Conservation (phyloP, 2,113 vertebrate genomes). For the Pristiophorus japonicus region DNA sequence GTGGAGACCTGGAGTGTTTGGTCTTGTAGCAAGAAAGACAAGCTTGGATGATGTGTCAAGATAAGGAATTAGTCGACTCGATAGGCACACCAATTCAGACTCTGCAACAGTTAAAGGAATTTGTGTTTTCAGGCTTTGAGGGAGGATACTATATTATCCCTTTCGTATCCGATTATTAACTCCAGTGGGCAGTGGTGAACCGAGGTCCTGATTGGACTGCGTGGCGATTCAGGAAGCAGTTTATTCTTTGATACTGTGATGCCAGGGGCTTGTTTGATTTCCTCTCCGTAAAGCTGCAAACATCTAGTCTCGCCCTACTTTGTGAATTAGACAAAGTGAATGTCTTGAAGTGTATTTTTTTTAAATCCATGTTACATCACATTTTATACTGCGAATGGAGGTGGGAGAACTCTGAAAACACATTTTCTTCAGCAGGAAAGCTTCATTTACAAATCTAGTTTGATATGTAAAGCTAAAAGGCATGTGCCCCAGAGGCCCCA, state of each 20-base stretch:
- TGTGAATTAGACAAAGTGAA: too few relatives aligned
- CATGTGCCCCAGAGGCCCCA: background rate
- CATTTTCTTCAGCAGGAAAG: background rate
- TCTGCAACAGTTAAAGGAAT: background rate
- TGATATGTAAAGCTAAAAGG: background rate
- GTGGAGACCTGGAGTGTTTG: background rate
- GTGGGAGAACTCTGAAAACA: background rate
- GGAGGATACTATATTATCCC: background rate
- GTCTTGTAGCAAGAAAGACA: background rate
- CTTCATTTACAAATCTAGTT: background rate
- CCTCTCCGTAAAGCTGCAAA: background rate
- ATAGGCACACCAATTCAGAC: too few relatives aligned
- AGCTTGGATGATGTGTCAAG: background rate
- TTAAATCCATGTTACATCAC: too few relatives aligned
- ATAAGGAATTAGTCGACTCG: background rate
- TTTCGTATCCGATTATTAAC: background rate
- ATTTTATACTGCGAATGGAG: background rate
- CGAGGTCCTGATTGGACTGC: background rate
- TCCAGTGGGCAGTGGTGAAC: background rate
- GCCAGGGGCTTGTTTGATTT: background rate
- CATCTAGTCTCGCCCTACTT: background rate
- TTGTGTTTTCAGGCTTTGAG: background rate
- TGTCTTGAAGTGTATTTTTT: too few relatives aligned
- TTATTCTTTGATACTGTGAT: background rate
- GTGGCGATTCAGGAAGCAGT: background rate